Percentiles rank a stretch among this genome's conserved stretches.
Conservation (phyloP, 1,140 invertebrate species). For the Conus betulinus region DNA sequence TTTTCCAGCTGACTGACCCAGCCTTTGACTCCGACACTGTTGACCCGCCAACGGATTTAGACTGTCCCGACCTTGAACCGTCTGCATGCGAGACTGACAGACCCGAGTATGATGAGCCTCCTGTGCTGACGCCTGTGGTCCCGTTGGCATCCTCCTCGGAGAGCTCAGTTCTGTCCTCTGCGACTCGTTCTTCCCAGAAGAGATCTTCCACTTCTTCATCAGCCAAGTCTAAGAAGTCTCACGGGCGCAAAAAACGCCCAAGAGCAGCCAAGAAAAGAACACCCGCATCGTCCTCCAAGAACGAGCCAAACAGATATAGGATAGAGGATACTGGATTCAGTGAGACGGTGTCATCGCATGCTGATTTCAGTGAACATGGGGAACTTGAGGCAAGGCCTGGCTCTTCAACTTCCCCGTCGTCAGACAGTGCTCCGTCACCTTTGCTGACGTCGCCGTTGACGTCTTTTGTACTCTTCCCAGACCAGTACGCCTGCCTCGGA, state of each 20-base stretch:
- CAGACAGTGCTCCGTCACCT: neutral
- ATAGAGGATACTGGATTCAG: neutral
- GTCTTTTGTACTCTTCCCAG: neutral
- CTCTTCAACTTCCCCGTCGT: neutral
- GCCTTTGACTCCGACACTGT: neutral
- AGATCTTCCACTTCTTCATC: neutral
- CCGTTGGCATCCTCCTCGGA: neutral
- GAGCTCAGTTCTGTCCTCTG: neutral
- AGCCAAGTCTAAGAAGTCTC: neutral
- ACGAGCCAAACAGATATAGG: neutral
- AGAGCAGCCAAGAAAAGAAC: neutral
- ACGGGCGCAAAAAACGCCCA: neutral
- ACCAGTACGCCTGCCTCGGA: neutral
- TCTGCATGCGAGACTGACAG: neutral
- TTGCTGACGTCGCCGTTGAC: neutral
- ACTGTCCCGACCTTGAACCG: neutral
- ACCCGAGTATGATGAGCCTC: constrained; percentile 14
- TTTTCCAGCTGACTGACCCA: neutral
- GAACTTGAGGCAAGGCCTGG: neutral
- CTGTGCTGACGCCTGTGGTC: constrained; percentile 10
- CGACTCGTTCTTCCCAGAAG: neutral
- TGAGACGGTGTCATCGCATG: neutral
- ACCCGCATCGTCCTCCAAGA: neutral
- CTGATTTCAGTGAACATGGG: neutral
- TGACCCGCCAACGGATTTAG: neutral